Conservation (phyloP, 2,888 invertebrate species). For the Erebia ligea region DNA sequence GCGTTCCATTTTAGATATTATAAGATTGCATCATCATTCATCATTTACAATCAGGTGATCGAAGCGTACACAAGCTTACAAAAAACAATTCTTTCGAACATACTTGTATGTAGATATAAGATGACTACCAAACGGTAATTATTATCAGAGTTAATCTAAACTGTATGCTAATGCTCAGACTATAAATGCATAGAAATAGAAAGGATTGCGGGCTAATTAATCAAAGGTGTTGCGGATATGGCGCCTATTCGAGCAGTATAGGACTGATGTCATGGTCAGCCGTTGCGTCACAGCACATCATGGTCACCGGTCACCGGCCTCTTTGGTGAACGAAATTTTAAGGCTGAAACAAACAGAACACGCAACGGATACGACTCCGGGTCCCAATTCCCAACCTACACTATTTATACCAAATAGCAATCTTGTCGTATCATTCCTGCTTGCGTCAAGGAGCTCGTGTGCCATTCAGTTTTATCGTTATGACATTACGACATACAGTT, state of each 20-base stretch:
- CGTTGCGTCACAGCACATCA: constrained; percentile 59
- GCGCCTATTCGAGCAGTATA: constrained; percentile 39
- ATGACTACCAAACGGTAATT: constrained; percentile 3
- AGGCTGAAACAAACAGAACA: background rate
- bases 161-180: constrained; percentile 10
- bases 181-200: constrained; percentile 36
- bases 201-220: constrained; percentile 49
- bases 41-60: background rate
- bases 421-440: no score
- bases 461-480: background rate
- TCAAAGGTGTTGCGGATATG: constrained; percentile 57
- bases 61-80: background rate
- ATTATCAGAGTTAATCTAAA: background rate
- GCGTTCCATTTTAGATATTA: background rate
- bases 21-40: constrained; percentile 1
- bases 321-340: background rate
- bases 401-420: no score
- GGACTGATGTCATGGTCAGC: constrained; percentile 72
- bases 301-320: constrained; percentile 24
- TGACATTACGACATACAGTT: background rate
- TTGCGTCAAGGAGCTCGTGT: no score
- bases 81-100: background rate
- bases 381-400: background rate
- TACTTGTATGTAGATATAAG: background rate
- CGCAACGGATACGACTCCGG: background rate